These are phyloP conservation scores for Eremobia ochroleuca DNA, from an alignment of 2,888 invertebrate genomes.

Conservation along the genomic window DNA sequence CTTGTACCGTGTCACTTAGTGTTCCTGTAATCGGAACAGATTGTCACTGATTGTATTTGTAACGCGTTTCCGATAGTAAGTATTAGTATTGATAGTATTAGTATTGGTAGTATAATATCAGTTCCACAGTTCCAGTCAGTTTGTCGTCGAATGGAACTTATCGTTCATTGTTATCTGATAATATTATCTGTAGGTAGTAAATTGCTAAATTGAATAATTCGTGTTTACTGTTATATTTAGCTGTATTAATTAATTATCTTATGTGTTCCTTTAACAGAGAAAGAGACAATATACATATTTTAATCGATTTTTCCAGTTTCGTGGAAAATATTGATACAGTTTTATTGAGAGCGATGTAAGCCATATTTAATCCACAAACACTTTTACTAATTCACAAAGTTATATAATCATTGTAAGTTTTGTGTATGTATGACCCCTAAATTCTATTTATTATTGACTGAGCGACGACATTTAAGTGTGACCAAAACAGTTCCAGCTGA, in stretches of 20 bases:
- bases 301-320: not conserved
- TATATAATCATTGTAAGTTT: slow-evolving; percentile 23
- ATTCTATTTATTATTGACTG: slow-evolving; percentile 35
- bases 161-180: slow-evolving; percentile 54
- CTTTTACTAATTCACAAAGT: slow-evolving; percentile 21
- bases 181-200: slow-evolving; percentile 36
- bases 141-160: slow-evolving; percentile 33
- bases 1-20: slow-evolving; percentile 39
- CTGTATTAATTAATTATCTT: not conserved
- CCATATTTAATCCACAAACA: no score
- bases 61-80: slow-evolving; percentile 6
- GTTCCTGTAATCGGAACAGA: slow-evolving; percentile 41
- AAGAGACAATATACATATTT: not conserved
- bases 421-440: not conserved
- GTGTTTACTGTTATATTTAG: no score
- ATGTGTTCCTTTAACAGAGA: no score
- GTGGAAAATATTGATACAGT: not conserved
- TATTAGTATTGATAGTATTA: not conserved
- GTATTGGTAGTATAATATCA: not conserved
- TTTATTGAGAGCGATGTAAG: not conserved
- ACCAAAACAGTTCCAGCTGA: slow-evolving; percentile 36
- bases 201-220: slow-evolving; percentile 49
- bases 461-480: no score
- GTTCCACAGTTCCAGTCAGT: slow-evolving; percentile 8
- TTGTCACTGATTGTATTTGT: slow-evolving; percentile 44